Percentiles rank a stretch among this genome's conserved stretches.
These are phyloP conservation scores for Gouania willdenowi DNA, from an alignment of 2,797 vertebrate species.

Conservation along the genomic window DNA sequence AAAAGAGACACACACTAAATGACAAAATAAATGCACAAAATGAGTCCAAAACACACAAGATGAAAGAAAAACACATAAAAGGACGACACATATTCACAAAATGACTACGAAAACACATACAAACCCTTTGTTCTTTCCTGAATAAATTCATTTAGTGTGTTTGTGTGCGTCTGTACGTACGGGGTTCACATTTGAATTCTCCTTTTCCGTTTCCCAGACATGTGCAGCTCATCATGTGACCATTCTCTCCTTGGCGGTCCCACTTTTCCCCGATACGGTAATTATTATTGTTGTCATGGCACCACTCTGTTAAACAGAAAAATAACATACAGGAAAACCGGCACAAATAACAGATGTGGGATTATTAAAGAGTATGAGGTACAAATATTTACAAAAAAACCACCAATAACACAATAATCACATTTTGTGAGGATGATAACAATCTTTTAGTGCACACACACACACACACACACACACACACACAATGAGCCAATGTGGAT, in stretches of 20 bases:
- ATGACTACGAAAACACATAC: too few species aligned
- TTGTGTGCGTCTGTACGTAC: conserved; percentile 71
- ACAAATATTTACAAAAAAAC: too few species aligned
- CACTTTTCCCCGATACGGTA: conserved; percentile 92
- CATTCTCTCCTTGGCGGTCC: conserved; percentile 87
- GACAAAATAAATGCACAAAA: too few species aligned
- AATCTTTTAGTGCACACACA: not conserved
- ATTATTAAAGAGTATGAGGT: too few species aligned
- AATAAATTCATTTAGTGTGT: too few species aligned
- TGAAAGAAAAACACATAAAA: too few species aligned
- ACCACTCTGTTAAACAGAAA: conserved; percentile 90
- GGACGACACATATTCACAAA: too few species aligned
- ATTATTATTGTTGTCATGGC: conserved; percentile 90
- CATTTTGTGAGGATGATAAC: not conserved
- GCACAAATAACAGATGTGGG: too few species aligned
- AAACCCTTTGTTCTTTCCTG: too few species aligned
- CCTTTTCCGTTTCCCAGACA: conserved; percentile 96
- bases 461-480: conserved; percentile 4
- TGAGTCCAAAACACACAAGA: too few species aligned
- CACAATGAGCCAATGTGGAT: conserved; percentile 6
- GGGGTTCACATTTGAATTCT: conserved; percentile 97
- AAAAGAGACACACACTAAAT: too few species aligned
- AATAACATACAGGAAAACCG: too few species aligned
- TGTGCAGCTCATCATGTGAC: conserved; percentile 95
- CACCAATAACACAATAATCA: not conserved